These are phyloP conservation scores for Leptodirus hochenwartii DNA, from an alignment of 2,888 invertebrate species.

Conservation along the genomic window DNA sequence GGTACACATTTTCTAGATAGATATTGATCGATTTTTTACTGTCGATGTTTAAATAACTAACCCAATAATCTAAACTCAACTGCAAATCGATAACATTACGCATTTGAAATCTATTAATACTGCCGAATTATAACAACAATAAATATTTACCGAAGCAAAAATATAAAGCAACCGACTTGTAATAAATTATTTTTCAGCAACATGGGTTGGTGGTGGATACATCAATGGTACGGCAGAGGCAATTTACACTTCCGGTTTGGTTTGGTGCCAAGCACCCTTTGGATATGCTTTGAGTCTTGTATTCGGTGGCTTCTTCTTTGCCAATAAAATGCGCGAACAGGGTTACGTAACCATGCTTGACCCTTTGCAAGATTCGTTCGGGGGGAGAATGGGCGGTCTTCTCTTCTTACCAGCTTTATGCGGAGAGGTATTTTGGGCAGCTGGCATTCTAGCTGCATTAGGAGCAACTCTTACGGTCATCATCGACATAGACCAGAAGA, in stretches of 20 bases:
- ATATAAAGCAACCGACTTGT: too few relatives aligned
- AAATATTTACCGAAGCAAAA: too few relatives aligned
- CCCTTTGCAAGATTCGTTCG: conserved; percentile 91
- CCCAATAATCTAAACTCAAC: too few relatives aligned
- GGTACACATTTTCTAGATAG: too few relatives aligned
- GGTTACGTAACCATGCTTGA: conserved; percentile 98
- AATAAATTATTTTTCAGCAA: conserved; percentile 42
- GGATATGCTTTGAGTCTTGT: conserved; percentile 93
- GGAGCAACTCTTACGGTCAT: conserved; percentile 94
- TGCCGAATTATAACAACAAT: too few relatives aligned
- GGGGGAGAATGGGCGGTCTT: conserved; percentile 92
- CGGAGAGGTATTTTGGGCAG: conserved; percentile 98
- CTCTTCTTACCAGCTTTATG: conserved; percentile 91
- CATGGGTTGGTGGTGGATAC: conserved; percentile 99
- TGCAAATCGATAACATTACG: too few relatives aligned
- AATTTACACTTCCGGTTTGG: conserved; percentile 79
- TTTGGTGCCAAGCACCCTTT: conserved; percentile 99
- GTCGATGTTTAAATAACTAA: too few relatives aligned
- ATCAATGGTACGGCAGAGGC: conserved; percentile 98
- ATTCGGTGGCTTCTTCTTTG: conserved; percentile 94
- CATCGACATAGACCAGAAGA: conserved; percentile 84
- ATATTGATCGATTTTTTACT: too few relatives aligned
- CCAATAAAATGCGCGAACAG: conserved; percentile 92
- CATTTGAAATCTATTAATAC: too few relatives aligned
- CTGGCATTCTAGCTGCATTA: conserved; percentile 89